Percentiles rank a stretch among this genome's conserved stretches.
Evolutionary conservation across 2,113 vertebrate species (phyloP).

Genomic region (Myrmophylax atrothorax): DNA sequence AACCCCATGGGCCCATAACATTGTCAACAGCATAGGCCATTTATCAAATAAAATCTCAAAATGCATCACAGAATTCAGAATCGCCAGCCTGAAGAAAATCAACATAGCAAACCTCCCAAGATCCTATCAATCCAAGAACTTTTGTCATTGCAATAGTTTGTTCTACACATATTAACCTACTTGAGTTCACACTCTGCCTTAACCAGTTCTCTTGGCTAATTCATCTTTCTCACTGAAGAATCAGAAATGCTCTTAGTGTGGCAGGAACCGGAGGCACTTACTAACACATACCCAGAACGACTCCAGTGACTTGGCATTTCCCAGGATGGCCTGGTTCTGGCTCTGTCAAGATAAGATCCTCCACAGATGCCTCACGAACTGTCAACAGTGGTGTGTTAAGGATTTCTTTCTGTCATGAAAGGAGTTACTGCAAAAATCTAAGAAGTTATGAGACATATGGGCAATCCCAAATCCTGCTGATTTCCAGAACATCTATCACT

Average conservation of each 20-base stretch:
- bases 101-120: rapidly evolving
- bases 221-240: background rate
- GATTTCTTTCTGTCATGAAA: slow-evolving; percentile 84
- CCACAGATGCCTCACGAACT: slow-evolving; percentile 87
- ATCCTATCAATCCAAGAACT: background rate
- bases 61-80: background rate
- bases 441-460: background rate
- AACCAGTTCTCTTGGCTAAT: background rate
- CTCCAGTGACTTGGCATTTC: slow-evolving; percentile 81
- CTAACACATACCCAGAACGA: slow-evolving; percentile 81
- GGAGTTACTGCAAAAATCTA: slow-evolving; percentile 33
- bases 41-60: background rate
- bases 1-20: rapidly evolving
- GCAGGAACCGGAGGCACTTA: background rate
- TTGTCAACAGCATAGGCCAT: rapidly evolving
- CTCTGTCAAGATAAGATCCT: slow-evolving; percentile 84
- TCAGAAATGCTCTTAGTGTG: background rate
- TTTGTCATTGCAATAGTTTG: background rate
- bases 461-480: background rate
- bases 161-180: background rate
- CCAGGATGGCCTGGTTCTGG: slow-evolving; percentile 78
- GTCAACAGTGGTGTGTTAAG: slow-evolving; percentile 84
- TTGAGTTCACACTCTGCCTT: background rate
- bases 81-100: background rate
- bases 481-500: background rate